phyloP scores from a whole-genome alignment of 2,888 invertebrate genomes.

The Lithophane leautieri region DNA sequence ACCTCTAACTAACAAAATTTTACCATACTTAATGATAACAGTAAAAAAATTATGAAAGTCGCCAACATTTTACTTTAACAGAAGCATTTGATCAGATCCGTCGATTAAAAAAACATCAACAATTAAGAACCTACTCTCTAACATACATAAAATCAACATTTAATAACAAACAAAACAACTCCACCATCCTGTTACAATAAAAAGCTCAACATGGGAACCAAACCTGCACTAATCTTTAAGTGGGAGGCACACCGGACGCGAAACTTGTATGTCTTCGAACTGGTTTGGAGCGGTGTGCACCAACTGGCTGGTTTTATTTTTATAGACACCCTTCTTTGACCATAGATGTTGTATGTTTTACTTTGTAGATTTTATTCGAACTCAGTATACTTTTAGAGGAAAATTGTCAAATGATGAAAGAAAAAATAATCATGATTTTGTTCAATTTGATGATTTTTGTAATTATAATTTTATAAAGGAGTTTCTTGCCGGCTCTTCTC shows the following conservation, averaged over 20 bases:
- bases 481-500: too few relatives aligned
- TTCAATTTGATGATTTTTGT: not conserved
- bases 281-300: constrained; percentile 58
- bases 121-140: constrained; percentile 26
- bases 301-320: constrained; percentile 45
- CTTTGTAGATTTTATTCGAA: not conserved
- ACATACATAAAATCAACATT: constrained; percentile 41
- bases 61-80: not conserved
- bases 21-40: too few relatives aligned
- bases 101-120: constrained; percentile 5
- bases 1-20: too few relatives aligned
- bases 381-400: not conserved
- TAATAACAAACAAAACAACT: constrained; percentile 42
- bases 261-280: constrained; percentile 74
- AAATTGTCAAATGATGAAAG: not conserved
- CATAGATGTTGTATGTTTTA: constrained; percentile 15
- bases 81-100: not conserved
- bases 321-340: constrained; percentile 41
- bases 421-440: not conserved
- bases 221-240: constrained; percentile 64
- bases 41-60: too few relatives aligned
- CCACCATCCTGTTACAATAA: constrained; percentile 61
- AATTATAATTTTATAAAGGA: too few relatives aligned
- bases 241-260: constrained; percentile 71
- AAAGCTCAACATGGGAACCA: constrained; percentile 58